Evolutionary conservation across 2,797 vertebrate species (phyloP), one percentile per base, ranked within the genome.

Genomic region (Netta rufina): DNA sequence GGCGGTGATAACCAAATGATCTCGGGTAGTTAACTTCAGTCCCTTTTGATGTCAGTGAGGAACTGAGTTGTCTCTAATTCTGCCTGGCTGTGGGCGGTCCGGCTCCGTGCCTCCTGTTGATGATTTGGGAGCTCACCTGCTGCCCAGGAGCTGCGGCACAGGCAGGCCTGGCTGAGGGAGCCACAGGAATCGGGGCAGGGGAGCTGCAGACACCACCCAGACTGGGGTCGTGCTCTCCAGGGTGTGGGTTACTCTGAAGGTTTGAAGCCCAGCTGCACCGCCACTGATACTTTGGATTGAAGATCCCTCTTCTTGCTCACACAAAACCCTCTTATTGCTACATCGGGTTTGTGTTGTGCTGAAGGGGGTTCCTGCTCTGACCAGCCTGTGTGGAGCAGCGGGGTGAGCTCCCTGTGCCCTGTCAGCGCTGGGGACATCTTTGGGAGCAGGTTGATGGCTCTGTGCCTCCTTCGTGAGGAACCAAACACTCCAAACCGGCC

Each of bases 101-200:
- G 33, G 33, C 33, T 33, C 33, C 65, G 53, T 20, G 54, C 54
- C 39, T 28, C 9, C 17, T 3, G 7, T 41, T 45, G 43, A 5
- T 18, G 8, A 13, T 49, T 77, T 80, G 36, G 8, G 45, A 41
- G 28, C 38, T 60, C 30, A 25, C 11, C 12, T 61, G 15, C 86
- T 19, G 16, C 77, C 43, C 41, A 54, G n/a, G 19, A 43, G 38
- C 30, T 79, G 39, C 47, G 21, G 17, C 49, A 51, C 49, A 51
- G 47, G 7, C 4, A 1, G 22, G 47, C 22, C 22, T 2, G 22
- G 47, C 47, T 0, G 1, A 49, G 4, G 47, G 47, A 49, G 47
- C 22, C 2, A 2, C 1, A 1, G 47, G 21, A 22, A 49, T 49
- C 21, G 2, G 21, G 21, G 47, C 11, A 49, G 11, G 47, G 22